Percentiles rank a stretch among this genome's conserved stretches.
Conservation (phyloP, 2,888 invertebrate species). For the Seira ritae region DNA sequence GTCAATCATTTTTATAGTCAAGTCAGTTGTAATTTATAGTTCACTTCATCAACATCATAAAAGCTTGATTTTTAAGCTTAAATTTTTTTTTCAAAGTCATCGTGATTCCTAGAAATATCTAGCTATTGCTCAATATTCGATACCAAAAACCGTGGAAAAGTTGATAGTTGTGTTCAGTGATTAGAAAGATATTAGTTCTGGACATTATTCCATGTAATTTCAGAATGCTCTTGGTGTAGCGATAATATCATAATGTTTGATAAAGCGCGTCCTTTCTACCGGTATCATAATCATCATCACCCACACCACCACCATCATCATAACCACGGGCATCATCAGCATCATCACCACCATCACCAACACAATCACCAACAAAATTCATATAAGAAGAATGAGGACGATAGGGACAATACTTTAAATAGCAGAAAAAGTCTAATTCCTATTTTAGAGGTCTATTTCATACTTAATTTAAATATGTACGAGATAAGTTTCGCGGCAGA, state of each 20-base stretch:
- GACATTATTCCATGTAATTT: not conserved
- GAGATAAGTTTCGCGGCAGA: not conserved
- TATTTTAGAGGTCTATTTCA: slow-evolving; percentile 45
- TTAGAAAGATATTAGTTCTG: not conserved
- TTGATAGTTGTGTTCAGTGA: not conserved
- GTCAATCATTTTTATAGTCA: not conserved
- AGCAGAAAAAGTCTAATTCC: slow-evolving; percentile 49
- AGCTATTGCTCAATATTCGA: too few species aligned
- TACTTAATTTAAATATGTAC: not conserved
- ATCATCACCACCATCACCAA: not conserved
- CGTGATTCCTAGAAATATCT: not conserved
- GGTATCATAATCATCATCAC: slow-evolving; percentile 8
- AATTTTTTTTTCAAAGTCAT: slow-evolving; percentile 5
- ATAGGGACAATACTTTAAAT: slow-evolving; percentile 27
- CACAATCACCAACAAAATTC: slow-evolving; percentile 2
- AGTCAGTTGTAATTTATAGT: not conserved
- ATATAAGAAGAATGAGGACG: slow-evolving; percentile 11
- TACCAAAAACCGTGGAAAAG: too few species aligned
- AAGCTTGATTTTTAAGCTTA: not conserved
- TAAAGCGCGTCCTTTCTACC: slow-evolving; percentile 26
- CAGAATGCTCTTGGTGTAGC: too few species aligned
- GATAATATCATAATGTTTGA: not conserved
- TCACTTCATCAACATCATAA: not conserved
- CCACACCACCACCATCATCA: slow-evolving; percentile 23
- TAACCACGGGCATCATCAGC: slow-evolving; percentile 10